phyloP scores from a whole-genome alignment of 2,797 vertebrate genomes.

The Lepilemur ruficaudatus region DNA sequence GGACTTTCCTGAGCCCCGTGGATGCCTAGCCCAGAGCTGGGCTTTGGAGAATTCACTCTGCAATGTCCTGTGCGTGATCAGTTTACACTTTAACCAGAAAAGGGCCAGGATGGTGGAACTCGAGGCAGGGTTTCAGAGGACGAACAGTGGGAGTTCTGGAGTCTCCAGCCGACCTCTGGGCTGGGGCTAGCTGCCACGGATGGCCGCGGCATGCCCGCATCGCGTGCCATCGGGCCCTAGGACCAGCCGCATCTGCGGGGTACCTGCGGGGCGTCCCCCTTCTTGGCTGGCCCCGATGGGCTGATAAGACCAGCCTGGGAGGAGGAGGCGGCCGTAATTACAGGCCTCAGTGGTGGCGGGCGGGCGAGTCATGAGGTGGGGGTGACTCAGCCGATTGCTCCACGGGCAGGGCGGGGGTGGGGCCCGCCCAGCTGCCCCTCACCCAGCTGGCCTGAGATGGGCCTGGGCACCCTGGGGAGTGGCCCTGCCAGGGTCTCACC shows the following conservation, averaged over 20 bases:
- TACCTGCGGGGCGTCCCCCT: constrained; percentile 1
- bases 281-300: constrained; percentile 45
- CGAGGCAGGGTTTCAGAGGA: background rate
- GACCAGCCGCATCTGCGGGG: background rate
- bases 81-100: background rate
- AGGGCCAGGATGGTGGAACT: background rate
- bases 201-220: background rate
- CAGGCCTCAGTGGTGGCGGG: constrained; percentile 50
- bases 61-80: background rate
- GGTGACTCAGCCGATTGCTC: constrained; percentile 75
- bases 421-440: constrained; percentile 36
- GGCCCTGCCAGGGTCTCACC: background rate
- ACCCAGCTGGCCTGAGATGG: background rate
- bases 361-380: constrained; percentile 71
- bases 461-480: background rate
- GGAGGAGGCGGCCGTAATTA: constrained; percentile 68
- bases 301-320: constrained; percentile 65
- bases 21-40: background rate
- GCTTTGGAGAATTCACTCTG: background rate
- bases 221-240: background rate
- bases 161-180: background rate
- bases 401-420: background rate
- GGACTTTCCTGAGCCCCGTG: background rate
- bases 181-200: background rate
- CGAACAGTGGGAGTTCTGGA: background rate